phyloP scores from a whole-genome alignment of 2,113 vertebrate genomes.

The Pteruthius melanotis region DNA sequence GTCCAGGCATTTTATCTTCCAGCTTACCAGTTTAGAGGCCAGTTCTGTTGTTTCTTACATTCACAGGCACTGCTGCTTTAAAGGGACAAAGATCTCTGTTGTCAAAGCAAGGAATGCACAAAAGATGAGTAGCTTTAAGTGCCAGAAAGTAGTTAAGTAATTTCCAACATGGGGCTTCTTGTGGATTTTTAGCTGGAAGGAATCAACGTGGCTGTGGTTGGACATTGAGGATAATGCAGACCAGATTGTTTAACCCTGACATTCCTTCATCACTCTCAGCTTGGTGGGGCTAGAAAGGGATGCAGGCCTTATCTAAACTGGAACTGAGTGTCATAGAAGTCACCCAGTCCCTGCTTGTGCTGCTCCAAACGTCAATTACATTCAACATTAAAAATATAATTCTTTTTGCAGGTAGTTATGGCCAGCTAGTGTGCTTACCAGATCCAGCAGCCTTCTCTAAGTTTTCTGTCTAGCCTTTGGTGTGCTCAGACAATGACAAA shows the following conservation, averaged over 20 bases:
- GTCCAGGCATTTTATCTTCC: neutral
- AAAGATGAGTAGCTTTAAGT: slow-evolving; percentile 7
- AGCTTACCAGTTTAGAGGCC: neutral
- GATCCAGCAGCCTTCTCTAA: neutral
- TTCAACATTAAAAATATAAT: neutral
- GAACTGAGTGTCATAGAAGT: neutral
- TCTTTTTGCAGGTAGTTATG: neutral
- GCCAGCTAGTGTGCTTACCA: neutral
- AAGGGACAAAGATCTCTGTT: slow-evolving; percentile 13
- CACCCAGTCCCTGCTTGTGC: neutral
- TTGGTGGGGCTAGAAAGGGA: neutral
- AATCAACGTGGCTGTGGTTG: slow-evolving; percentile 1
- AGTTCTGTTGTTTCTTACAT: neutral
- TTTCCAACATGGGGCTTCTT: neutral
- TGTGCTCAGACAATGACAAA: neutral
- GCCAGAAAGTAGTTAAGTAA: slow-evolving; percentile 20
- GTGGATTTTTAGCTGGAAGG: slow-evolving; percentile 36
- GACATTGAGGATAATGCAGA: neutral
- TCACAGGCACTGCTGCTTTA: neutral
- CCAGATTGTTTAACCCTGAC: neutral
- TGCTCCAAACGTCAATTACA: neutral
- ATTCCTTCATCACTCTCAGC: neutral
- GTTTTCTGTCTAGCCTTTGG: neutral
- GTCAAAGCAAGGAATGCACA: neutral
- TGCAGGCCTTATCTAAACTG: neutral